These are phyloP conservation scores for Drosophila heteroneura DNA, from an alignment of 2,888 invertebrate species.

Conservation along the genomic window DNA sequence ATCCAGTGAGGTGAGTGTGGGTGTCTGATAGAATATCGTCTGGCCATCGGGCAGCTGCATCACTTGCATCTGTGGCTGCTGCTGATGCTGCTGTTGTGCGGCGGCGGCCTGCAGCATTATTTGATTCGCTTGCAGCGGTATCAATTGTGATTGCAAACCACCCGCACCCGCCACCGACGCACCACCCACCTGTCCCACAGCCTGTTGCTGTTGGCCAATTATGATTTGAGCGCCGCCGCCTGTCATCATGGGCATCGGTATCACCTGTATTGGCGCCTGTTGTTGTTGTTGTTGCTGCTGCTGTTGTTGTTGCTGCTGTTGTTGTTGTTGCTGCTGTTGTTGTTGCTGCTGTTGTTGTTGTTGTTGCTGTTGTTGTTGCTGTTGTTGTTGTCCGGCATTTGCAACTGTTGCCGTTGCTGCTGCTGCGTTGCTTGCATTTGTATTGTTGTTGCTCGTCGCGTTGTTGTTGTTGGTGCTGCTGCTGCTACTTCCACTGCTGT, in stretches of 20 bases:
- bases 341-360: constrained; percentile 39
- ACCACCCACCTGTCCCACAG: constrained; percentile 66
- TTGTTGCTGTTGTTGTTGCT: constrained; percentile 41
- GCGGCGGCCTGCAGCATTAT: constrained; percentile 83
- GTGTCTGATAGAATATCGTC: constrained; percentile 92
- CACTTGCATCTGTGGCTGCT: constrained; percentile 88
- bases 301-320: constrained; percentile 28
- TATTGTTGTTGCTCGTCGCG: constrained; percentile 7
- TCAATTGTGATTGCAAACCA: constrained; percentile 75
- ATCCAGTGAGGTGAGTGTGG: constrained; percentile 67
- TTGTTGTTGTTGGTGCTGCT: constrained; percentile 8
- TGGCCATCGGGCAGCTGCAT: constrained; percentile 97
- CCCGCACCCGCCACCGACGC: constrained; percentile 48
- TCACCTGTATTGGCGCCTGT: constrained; percentile 78
- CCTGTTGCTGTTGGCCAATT: constrained; percentile 80
- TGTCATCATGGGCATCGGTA: constrained; percentile 82
- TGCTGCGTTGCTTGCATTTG: constrained; percentile 4
- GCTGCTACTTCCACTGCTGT: constrained; percentile 40
- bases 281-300: constrained; percentile 34
- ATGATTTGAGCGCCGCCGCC: constrained; percentile 82
- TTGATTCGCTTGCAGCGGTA: constrained; percentile 83
- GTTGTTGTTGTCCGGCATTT: constrained; percentile 29
- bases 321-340: constrained; percentile 25
- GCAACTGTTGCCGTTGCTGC: constrained; percentile 2
- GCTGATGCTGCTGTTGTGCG: constrained; percentile 51